Evolutionary conservation across 2,113 vertebrate genomes (phyloP), one percentile per base, ranked within the genome.

Genomic region (Eulacestoma nigropectus): DNA sequence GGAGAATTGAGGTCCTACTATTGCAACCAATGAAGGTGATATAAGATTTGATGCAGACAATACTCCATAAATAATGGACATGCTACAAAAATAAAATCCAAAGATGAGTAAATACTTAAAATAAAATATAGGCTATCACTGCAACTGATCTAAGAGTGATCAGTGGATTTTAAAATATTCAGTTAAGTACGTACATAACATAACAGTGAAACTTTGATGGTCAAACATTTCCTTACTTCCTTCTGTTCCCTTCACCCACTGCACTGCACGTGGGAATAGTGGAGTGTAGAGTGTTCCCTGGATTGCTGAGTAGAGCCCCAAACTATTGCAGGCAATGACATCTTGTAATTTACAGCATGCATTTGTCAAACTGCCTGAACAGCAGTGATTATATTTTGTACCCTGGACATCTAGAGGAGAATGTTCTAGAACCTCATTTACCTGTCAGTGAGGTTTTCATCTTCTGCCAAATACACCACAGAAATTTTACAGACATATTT

Each of bases 51-150:
- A 99, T 11, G 99, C 99, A 6, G 99, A 99, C 95, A 99, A 99
- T 19, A 99, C 99, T 10, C 99, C 98, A 41, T 99, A 99, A 97
- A 99, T 99, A 96, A 99, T 98, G 20, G 99, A 98, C 99, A 99
- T 98, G 97, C 99, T 99, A 85, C 26, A 90, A 26, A 89, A 74
- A 80, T 6, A 55, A 95, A 91, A 44, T 74, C 37, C 8, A 93
- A 68, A 92, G 30, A 73, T 1, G 0, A 56, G 47, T 65, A 81
- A 72, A 29, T 14, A 89, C 52, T 75, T 83, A 11, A 87, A 75
- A 42, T 32, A 59, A 87, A 90, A 68, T 3, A 33, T 0, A 95
- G 10, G 10, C 2, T 42, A 7, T 33, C 23, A 64, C 8, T n/a
- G 42, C 21, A 95, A 62, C 15, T 26, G 6, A 72, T 47, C 82